Conservation (phyloP, 2,888 invertebrate species). For the Drosophila falleni region DNA sequence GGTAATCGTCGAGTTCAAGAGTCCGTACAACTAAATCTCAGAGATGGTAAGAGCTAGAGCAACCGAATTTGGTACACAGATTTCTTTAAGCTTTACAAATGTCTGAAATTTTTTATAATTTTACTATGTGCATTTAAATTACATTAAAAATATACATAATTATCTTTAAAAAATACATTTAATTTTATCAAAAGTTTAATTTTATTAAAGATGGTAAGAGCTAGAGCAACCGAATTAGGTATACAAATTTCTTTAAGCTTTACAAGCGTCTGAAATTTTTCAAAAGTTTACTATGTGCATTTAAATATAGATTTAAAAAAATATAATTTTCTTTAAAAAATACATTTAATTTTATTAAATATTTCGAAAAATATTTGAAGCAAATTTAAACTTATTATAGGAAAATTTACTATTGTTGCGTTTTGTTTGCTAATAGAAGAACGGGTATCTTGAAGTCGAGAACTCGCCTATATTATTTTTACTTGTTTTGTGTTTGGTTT, state of each 20-base stretch:
- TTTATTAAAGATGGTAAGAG: background rate
- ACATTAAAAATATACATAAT: no score
- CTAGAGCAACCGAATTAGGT: background rate
- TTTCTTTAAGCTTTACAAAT: background rate
- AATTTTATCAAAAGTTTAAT: no score
- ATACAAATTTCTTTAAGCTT: background rate
- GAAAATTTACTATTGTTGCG: no score
- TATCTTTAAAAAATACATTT: no score
- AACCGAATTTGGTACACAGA: background rate
- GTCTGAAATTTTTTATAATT: background rate
- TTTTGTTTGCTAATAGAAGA: no score
- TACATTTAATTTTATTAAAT: no score
- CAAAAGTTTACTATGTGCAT: no score
- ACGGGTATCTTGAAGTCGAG: background rate
- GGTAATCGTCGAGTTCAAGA: background rate
- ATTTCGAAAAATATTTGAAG: no score
- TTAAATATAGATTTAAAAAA: no score
- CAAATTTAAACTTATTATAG: no score
- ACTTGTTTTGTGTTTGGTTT: slow-evolving; percentile 53
- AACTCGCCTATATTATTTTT: background rate
- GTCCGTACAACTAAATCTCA: background rate
- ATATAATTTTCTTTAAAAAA: no score
- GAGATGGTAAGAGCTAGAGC: background rate
- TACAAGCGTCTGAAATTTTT: background rate
- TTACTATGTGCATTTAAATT: no score